These are phyloP conservation scores for Helleia helle DNA, from an alignment of 2,888 invertebrate genomes.

Conservation along the genomic window DNA sequence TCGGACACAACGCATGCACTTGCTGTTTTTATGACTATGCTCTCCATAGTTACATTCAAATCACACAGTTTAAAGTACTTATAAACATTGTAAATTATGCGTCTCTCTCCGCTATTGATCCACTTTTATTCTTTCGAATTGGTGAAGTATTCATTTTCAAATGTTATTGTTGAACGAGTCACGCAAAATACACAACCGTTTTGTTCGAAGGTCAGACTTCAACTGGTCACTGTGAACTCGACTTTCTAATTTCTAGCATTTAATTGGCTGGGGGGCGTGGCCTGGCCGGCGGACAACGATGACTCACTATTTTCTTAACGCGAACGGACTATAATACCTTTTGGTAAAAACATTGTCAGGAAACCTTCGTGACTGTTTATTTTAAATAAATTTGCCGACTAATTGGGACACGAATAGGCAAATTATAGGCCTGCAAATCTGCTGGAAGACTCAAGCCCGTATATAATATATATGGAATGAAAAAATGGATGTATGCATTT, in stretches of 20 bases:
- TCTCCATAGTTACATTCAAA: no score
- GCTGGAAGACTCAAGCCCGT: no score
- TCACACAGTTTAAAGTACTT: slow-evolving; percentile 1
- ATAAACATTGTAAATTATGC: slow-evolving; percentile 1
- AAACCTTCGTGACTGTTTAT: no score
- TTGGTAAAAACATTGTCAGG: no score
- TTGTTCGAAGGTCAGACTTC: no score
- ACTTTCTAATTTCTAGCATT: slow-evolving; percentile 7
- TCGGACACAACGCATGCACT: not conserved
- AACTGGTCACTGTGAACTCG: slow-evolving; percentile 3
- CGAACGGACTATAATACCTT: slow-evolving; percentile 1
- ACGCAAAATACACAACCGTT: no score
- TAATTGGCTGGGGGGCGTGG: slow-evolving; percentile 4
- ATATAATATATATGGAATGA: no score
- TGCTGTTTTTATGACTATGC: slow-evolving; percentile 1
- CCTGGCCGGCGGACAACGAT: slow-evolving; percentile 5
- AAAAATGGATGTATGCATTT: no score
- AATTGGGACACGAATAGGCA: no score
- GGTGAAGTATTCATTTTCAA: slow-evolving; percentile 6
- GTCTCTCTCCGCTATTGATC: not conserved
- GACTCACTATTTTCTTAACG: slow-evolving; percentile 5
- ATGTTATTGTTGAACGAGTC: no score
- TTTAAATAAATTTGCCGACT: no score
- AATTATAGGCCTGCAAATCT: no score
- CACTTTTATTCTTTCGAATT: slow-evolving; percentile 1